Evolutionary conservation across 2,797 vertebrate species (phyloP), one percentile per base, ranked within the genome.

Genomic region (Tragelaphus eurycerus): DNA sequence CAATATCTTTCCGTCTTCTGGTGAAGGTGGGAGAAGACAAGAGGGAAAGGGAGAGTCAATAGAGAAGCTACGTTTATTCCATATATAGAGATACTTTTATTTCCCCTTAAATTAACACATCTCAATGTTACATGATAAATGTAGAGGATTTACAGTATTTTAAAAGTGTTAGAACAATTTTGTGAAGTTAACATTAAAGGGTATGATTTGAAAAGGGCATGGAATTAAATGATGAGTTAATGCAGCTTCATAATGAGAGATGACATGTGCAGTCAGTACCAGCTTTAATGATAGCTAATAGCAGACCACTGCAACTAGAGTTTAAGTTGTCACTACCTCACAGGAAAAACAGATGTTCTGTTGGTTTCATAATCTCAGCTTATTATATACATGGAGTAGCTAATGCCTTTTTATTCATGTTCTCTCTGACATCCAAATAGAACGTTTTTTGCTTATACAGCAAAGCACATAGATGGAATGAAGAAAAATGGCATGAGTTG

Each of bases 381-480:
- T 85, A 57, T 90, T 86, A 74, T 52, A 74, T 79, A 46, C 54
- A 93, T 87, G 89, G 21, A 95, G 55, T 50, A 93, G 88, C 82
- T 92, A 95, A 92, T 92, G 88, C 50, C 17, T 81, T 93, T 95
- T 91, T 96, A 93, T 93, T 93, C 67, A 79, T 64, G 50, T 71
- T 78, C 31, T 59, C 57, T 92, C 52, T 90, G 87, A 81, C 54
- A 90, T 85, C 29, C 43, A 95, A 93, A 90, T 67, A 78, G 76
- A 50, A 8, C 34, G 27, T 64, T 95, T 96, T 94, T 71, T 95
- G 62, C 90, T 92, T 95, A 81, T 67, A 25, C 27, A 76, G 34
- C 48, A 96, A 95, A 91, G 31, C 52, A 88, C 34, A 50, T 4
- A 79, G 52, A 92, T 46, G 17, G 25, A 95, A 87, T 87, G 54